phyloP scores from a whole-genome alignment of 2,797 vertebrate species.

The Pelodytes ibericus region DNA sequence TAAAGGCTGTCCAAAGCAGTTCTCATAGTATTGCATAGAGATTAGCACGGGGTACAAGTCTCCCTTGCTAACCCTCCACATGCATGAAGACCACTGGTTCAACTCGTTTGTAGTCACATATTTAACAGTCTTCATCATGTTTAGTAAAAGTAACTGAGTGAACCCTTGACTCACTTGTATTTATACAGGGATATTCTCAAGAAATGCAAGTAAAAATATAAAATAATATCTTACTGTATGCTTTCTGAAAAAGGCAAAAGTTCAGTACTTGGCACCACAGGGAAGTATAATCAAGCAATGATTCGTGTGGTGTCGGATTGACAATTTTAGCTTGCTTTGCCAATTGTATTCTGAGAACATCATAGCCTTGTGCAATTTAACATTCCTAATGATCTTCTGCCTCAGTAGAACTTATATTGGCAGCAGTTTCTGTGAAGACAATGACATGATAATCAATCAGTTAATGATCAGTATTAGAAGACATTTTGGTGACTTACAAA shows the following conservation, averaged over 20 bases:
- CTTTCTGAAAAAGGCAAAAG: constrained; percentile 12
- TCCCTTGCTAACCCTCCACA: too few species aligned
- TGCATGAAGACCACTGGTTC: too few species aligned
- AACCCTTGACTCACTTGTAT: too few species aligned
- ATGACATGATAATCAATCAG: constrained; percentile 45
- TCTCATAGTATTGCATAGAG: too few species aligned
- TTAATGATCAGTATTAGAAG: constrained; percentile 50
- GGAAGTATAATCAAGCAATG: constrained; percentile 25
- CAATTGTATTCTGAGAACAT: constrained; percentile 47
- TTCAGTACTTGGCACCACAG: constrained; percentile 15
- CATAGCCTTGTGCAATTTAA: constrained; percentile 44
- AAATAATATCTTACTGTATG: neutral
- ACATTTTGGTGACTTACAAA: constrained; percentile 35
- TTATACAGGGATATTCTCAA: neutral
- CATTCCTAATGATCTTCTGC: constrained; percentile 51
- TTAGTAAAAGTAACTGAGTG: too few species aligned
- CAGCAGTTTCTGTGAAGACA: constrained; percentile 39
- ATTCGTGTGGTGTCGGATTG: constrained; percentile 31
- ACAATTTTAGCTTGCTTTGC: constrained; percentile 36
- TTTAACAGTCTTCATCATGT: too few species aligned
- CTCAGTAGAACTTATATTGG: constrained; percentile 48
- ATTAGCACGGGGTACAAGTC: too few species aligned
- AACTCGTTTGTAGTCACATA: too few species aligned
- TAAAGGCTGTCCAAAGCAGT: too few species aligned
- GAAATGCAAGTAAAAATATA: neutral